A percentile compares a stretch with the other conserved stretches of the same genome.
phyloP scores from a whole-genome alignment of 2,113 vertebrate species.

The Aix galericulata region DNA sequence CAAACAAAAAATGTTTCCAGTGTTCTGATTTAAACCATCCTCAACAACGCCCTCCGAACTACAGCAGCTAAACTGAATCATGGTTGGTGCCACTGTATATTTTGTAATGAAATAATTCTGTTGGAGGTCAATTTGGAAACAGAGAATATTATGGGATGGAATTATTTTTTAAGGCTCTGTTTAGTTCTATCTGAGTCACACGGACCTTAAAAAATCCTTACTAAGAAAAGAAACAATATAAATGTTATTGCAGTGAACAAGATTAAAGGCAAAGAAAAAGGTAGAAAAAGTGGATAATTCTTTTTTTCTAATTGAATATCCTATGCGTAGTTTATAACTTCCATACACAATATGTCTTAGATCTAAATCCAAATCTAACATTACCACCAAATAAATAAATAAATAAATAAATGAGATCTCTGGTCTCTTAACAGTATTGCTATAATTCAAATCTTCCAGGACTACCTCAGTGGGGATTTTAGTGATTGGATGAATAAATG shows the following conservation, averaged over 20 bases:
- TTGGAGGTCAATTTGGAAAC: not conserved
- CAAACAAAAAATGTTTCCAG: not conserved
- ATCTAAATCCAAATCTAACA: not conserved
- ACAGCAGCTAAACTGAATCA: not conserved
- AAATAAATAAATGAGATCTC: not conserved
- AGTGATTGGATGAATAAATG: not conserved
- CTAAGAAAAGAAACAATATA: not conserved
- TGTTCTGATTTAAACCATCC: not conserved
- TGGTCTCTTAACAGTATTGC: not conserved
- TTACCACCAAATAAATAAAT: too few relatives aligned
- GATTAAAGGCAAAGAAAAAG: not conserved
- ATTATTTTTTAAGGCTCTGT: not conserved
- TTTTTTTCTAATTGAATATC: not conserved
- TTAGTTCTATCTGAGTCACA: not conserved
- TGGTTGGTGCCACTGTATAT: not conserved
- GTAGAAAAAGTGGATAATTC: not conserved
- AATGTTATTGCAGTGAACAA: not conserved
- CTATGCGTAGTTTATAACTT: not conserved
- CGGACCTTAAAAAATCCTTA: not conserved
- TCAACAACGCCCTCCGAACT: not conserved
- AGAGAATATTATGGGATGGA: not conserved
- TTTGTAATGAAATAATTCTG: not conserved
- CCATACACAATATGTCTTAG: not conserved
- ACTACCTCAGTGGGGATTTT: not conserved
- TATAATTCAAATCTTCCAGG: not conserved